Evolutionary conservation across 2,797 vertebrate species (phyloP).

Genomic region (Pseudochaenichthys georgianus): DNA sequence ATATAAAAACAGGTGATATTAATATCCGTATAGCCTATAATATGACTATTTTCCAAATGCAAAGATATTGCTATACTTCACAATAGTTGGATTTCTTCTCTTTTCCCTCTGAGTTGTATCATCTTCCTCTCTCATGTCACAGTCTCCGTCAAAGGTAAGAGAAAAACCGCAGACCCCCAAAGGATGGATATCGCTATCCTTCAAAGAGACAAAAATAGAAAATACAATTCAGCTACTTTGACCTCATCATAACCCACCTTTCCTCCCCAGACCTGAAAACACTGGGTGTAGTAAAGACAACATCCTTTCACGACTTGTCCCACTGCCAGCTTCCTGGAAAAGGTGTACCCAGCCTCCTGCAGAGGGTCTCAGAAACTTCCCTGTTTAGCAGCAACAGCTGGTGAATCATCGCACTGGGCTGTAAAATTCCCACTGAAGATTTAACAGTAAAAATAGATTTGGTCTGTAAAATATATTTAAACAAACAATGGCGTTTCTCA

Average conservation of each 20-base stretch:
- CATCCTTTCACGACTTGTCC: conserved; percentile 75
- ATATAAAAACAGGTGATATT: not conserved
- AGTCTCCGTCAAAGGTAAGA: conserved; percentile 67
- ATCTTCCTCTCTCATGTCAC: conserved; percentile 52
- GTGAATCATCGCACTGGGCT: conserved; percentile 51
- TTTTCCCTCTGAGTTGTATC: conserved; percentile 11
- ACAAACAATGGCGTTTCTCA: conserved; percentile 20
- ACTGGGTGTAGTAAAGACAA: conserved; percentile 80
- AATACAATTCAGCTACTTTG: conserved; percentile 41
- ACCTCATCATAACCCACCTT: conserved; percentile 66
- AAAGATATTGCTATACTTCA: conserved; percentile 23
- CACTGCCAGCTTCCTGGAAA: conserved; percentile 77
- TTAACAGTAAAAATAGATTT: conserved; percentile 33
- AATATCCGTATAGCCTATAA: not conserved
- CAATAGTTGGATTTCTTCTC: conserved; percentile 50
- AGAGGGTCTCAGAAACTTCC: conserved; percentile 65
- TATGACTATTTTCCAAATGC: not conserved
- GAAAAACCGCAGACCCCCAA: conserved; percentile 56
- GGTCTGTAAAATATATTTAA: conserved; percentile 23
- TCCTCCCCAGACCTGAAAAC: conserved; percentile 72
- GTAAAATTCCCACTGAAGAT: conserved; percentile 36
- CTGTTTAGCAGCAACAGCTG: conserved; percentile 66
- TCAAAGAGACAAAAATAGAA: conserved; percentile 76
- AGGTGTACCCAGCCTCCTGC: conserved; percentile 59
- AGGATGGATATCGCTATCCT: conserved; percentile 38